Conservation (phyloP, 2,888 invertebrate species). For the Achlya flavicornis region DNA sequence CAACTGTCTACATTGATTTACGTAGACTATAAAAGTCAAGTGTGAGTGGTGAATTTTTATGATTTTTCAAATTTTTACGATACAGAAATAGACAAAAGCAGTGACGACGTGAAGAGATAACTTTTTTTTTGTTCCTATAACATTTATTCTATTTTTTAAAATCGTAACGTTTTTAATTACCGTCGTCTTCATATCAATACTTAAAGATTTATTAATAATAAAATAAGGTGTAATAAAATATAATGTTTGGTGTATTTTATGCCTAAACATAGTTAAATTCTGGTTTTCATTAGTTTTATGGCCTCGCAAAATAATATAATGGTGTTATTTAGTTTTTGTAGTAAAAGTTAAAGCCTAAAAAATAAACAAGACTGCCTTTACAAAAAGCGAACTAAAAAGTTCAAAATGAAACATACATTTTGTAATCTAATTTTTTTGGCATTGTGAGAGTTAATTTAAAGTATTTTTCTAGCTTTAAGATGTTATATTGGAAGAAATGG, state of each 20-base stretch:
- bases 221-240: not conserved
- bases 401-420: too few species aligned
- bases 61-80: constrained; percentile 27
- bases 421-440: too few species aligned
- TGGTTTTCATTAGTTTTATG: not conserved
- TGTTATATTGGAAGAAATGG: too few species aligned
- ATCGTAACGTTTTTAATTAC: constrained; percentile 8
- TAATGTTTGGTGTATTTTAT: not conserved
- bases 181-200: constrained; percentile 1
- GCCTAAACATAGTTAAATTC: too few species aligned
- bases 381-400: too few species aligned
- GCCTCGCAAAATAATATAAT: not conserved
- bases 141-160: not conserved
- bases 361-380: not conserved
- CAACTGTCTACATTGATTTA: constrained; percentile 29
- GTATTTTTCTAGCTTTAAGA: too few species aligned
- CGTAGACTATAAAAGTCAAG: constrained; percentile 27
- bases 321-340: not conserved
- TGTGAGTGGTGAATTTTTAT: constrained; percentile 37
- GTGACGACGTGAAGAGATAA: not conserved
- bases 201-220: not conserved
- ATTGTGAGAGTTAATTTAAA: too few species aligned
- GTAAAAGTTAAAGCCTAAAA: too few species aligned
- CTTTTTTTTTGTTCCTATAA: not conserved
- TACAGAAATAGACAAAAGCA: constrained; percentile 15